A percentile compares a stretch with the other conserved stretches of the same genome.
phyloP scores from a whole-genome alignment of 2,888 invertebrate genomes.

The Agelastica alni region DNA sequence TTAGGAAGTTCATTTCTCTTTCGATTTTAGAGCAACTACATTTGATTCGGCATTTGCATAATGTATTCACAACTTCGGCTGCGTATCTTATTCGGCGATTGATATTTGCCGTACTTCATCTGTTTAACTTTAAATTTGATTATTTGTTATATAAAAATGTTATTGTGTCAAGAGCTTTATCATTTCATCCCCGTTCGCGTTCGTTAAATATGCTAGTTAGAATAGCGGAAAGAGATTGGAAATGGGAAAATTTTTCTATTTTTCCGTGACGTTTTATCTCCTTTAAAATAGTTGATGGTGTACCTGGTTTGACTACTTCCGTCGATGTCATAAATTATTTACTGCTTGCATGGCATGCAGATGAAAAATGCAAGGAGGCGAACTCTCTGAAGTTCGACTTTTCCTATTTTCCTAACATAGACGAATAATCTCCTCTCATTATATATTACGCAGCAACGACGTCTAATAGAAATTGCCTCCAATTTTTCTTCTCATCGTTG shows the following conservation, averaged over 20 bases:
- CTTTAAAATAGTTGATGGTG: not conserved
- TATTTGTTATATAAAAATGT: too few relatives aligned
- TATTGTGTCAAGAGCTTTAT: too few relatives aligned
- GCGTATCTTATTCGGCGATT: too few relatives aligned
- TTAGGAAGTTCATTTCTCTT: not conserved
- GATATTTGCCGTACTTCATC: too few relatives aligned
- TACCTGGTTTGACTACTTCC: constrained; percentile 10
- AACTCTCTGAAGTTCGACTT: constrained; percentile 13
- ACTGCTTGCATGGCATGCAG: constrained; percentile 12
- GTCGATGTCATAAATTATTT: constrained; percentile 15
- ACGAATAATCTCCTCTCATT: not conserved
- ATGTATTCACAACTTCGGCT: constrained; percentile 12
- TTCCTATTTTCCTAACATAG: constrained; percentile 3
- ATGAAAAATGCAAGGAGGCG: constrained; percentile 15
- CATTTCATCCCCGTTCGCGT: too few relatives aligned
- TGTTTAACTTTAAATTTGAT: too few relatives aligned
- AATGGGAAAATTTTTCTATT: not conserved
- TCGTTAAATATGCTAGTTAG: too few relatives aligned
- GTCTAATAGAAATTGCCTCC: not conserved
- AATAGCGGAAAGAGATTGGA: too few relatives aligned
- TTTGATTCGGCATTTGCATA: constrained; percentile 18
- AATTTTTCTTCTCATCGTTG: not conserved
- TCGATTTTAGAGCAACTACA: too few relatives aligned
- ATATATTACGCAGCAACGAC: not conserved
- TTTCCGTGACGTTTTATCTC: not conserved